Evolutionary conservation across 2,888 invertebrate species (phyloP).

Genomic region (Arctia plantaginis): DNA sequence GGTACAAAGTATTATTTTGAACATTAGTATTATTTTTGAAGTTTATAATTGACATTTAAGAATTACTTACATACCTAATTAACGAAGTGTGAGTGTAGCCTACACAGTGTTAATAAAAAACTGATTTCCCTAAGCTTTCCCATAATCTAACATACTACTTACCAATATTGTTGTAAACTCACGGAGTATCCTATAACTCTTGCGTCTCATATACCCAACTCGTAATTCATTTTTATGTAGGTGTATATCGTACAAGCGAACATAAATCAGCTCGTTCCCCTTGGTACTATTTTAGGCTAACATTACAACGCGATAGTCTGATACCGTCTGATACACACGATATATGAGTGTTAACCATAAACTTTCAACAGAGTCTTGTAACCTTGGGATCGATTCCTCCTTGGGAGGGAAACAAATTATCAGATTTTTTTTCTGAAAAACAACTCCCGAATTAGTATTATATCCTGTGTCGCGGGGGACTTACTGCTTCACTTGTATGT

Average conservation of each 20-base stretch:
- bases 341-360: neutral
- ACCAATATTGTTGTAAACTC: neutral
- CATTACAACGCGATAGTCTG: constrained; percentile 9
- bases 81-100: neutral
- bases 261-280: constrained; percentile 14
- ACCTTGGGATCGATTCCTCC: neutral
- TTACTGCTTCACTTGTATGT: too few relatives aligned
- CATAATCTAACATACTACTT: neutral
- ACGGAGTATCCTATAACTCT: constrained; percentile 3
- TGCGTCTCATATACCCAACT: constrained; percentile 1
- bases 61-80: too few relatives aligned
- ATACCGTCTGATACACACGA: neutral
- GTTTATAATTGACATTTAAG: too few relatives aligned
- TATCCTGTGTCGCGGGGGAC: too few relatives aligned
- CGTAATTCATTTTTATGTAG: constrained; percentile 4
- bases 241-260: neutral
- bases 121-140: neutral
- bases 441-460: too few relatives aligned
- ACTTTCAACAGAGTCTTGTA: neutral
- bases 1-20: too few relatives aligned
- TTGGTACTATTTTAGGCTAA: constrained; percentile 1
- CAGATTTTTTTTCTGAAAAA: too few relatives aligned
- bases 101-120: neutral
- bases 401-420: neutral
- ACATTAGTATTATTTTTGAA: too few relatives aligned